Evolutionary conservation across 2,888 invertebrate species (phyloP).

Genomic region (Molorchus minor): DNA sequence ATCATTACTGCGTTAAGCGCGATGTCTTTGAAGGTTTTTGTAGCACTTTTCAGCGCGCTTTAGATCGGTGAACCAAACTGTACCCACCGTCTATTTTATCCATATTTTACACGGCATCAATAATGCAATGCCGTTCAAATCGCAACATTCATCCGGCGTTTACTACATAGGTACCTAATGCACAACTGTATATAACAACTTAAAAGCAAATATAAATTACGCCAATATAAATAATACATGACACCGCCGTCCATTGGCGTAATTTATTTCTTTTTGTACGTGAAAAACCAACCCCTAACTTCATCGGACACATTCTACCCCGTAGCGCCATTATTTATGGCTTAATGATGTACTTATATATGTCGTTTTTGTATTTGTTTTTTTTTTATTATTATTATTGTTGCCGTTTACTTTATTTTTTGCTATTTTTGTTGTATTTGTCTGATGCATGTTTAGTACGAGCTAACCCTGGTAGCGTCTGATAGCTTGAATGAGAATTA

Average conservation of each 20-base stretch:
- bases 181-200: background rate
- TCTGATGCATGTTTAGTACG: slow-evolving; percentile 75
- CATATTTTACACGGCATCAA: background rate
- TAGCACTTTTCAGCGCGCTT: too few relatives aligned
- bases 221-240: slow-evolving; percentile 17
- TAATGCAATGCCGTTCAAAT: slow-evolving; percentile 8
- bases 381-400: slow-evolving; percentile 31
- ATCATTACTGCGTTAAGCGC: too few relatives aligned
- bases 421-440: slow-evolving; percentile 49
- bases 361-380: slow-evolving; percentile 33
- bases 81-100: background rate
- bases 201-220: slow-evolving; percentile 18
- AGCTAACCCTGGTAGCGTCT: slow-evolving; percentile 87
- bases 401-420: slow-evolving; percentile 36
- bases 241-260: slow-evolving; percentile 5
- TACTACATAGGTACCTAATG: background rate
- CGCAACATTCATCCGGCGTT: background rate
- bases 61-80: too few relatives aligned
- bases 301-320: slow-evolving; percentile 17
- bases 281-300: slow-evolving; percentile 15
- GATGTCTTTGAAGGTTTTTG: too few relatives aligned
- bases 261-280: slow-evolving; percentile 5
- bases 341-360: slow-evolving; percentile 26
- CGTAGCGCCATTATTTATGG: slow-evolving; percentile 21
- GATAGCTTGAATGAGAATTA: slow-evolving; percentile 90